These are phyloP conservation scores for Mus musculus DNA, from an alignment of 2,113 vertebrate species.

Conservation along the genomic window GRCm39 chr3:45126001-45126500, in stretches of 20 bases:
- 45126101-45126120: slow-evolving; percentile 33
- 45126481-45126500: background rate
- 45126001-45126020: background rate
- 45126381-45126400: background rate
- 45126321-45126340: background rate
- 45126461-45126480: background rate
- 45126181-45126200: background rate
- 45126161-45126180: background rate
- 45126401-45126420: background rate
- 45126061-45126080: slow-evolving; percentile 21
- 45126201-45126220: background rate
- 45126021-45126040: background rate
- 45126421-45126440: background rate
- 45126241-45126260: background rate
- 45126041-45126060: slow-evolving; percentile 19
- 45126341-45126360: background rate
- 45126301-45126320: background rate
- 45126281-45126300: background rate
- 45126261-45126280: background rate
- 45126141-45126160: background rate
- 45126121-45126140: slow-evolving; percentile 8
- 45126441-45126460: background rate
- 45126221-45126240: background rate
- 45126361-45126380: background rate
- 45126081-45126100: slow-evolving; percentile 1